phyloP scores from a whole-genome alignment of 2,113 vertebrate species.

The Aplodontia rufa region DNA sequence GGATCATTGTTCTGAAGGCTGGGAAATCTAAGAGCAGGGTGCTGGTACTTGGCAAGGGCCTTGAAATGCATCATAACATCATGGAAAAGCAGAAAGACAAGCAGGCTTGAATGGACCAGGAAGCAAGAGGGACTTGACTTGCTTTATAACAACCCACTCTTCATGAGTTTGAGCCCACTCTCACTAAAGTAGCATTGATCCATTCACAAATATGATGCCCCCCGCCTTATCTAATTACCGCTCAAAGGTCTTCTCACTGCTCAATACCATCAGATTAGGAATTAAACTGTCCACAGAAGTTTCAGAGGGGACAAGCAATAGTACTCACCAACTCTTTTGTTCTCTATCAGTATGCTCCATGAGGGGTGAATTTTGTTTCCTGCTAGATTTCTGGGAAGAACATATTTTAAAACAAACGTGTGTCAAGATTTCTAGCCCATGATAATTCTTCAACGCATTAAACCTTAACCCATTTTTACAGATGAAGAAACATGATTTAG shows the following conservation, averaged over 20 bases:
- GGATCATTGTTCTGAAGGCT: background rate
- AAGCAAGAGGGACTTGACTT: background rate
- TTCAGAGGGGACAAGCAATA: background rate
- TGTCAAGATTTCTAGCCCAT: background rate
- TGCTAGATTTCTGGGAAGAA: background rate
- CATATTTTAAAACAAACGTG: background rate
- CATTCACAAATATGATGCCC: background rate
- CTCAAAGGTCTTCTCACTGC: background rate
- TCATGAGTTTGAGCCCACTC: background rate
- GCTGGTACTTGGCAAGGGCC: background rate
- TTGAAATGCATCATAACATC: background rate
- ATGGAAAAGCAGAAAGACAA: background rate
- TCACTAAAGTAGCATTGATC: background rate
- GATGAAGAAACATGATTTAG: background rate
- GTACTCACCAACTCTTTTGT: background rate
- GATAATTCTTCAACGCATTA: background rate
- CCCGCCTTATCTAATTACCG: background rate
- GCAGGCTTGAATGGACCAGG: background rate
- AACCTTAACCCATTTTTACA: slow-evolving; percentile 1
- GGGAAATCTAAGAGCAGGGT: background rate
- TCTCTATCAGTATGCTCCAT: background rate
- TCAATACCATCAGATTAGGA: background rate
- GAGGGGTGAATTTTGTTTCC: slow-evolving; percentile 9
- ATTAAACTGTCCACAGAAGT: background rate
- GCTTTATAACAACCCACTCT: background rate